These are phyloP conservation scores for Pelodytes ibericus DNA, from an alignment of 2,797 vertebrate species.

Conservation along the genomic window DNA sequence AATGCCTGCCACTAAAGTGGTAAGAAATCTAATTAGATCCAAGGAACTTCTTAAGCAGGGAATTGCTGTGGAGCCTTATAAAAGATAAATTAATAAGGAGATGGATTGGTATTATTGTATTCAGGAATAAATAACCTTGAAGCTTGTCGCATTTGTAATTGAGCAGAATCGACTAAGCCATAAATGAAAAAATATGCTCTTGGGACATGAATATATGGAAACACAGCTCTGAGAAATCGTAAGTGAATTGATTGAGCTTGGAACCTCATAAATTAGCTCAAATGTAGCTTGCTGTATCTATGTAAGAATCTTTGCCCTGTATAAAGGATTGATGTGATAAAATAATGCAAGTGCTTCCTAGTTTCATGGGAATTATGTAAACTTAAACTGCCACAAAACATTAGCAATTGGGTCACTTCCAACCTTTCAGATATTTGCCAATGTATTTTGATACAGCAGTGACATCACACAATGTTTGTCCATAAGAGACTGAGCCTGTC, in stretches of 20 bases:
- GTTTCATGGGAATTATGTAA: background rate
- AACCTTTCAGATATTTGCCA: too few relatives aligned
- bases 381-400: too few relatives aligned
- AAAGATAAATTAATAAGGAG: constrained; percentile 23
- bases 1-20: constrained; percentile 47
- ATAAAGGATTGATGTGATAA: background rate
- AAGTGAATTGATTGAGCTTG: background rate
- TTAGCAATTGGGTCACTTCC: too few relatives aligned
- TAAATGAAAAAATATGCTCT: constrained; percentile 46
- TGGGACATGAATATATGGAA: constrained; percentile 36
- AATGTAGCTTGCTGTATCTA: background rate
- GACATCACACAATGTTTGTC: too few relatives aligned
- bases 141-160: constrained; percentile 44
- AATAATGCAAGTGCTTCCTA: background rate
- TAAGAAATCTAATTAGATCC: constrained; percentile 49
- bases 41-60: constrained; percentile 18
- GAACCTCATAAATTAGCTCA: background rate
- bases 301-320: background rate
- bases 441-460: too few relatives aligned
- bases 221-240: background rate
- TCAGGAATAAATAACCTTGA: constrained; percentile 50
- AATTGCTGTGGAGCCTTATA: constrained; percentile 21
- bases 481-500: too few relatives aligned
- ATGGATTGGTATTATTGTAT: constrained; percentile 30
- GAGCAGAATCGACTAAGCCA: constrained; percentile 40